A percentile compares a stretch with the other conserved stretches of the same genome.
These are phyloP conservation scores for Mesodorylaimus sp. DNA, from an alignment of 2,888 invertebrate species.

Conservation along the genomic window DNA sequence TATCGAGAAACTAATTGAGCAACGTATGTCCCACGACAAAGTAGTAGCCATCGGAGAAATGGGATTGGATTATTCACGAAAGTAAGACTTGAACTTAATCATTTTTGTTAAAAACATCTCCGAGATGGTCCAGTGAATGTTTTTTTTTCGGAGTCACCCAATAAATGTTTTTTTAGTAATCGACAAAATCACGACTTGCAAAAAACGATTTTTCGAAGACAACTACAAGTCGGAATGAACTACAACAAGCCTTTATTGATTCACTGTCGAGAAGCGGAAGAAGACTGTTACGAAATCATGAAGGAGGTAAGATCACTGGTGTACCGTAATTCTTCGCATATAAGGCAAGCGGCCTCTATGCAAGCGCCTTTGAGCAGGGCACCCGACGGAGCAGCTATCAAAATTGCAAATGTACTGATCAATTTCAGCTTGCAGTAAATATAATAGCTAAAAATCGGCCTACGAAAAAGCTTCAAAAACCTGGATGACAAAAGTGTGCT, in stretches of 20 bases:
- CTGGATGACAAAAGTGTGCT: too few species aligned
- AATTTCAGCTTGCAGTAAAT: too few species aligned
- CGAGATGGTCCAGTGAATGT: too few species aligned
- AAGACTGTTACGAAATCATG: constrained; percentile 32
- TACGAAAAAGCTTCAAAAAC: too few species aligned
- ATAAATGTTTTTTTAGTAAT: constrained; percentile 19
- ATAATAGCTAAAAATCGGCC: too few species aligned
- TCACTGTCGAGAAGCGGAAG: constrained; percentile 36
- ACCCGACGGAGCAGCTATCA: too few species aligned
- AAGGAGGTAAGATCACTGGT: constrained; percentile 25
- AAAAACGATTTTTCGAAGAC: constrained; percentile 31
- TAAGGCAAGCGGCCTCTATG: too few species aligned
- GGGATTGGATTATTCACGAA: constrained; percentile 36
- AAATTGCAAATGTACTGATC: too few species aligned
- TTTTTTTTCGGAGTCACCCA: neutral
- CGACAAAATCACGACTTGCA: constrained; percentile 26
- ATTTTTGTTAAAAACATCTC: neutral
- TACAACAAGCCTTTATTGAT: constrained; percentile 33
- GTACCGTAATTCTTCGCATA: neutral
- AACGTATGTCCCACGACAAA: constrained; percentile 20
- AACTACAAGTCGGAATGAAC: constrained; percentile 31
- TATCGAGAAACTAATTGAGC: constrained; percentile 12
- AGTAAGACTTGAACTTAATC: constrained; percentile 1
- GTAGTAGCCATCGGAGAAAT: constrained; percentile 37
- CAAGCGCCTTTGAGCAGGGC: too few species aligned